A percentile compares a stretch with the other conserved stretches of the same genome.
Conservation (phyloP, 2,797 vertebrate genomes). For the Myotis planiceps region DNA sequence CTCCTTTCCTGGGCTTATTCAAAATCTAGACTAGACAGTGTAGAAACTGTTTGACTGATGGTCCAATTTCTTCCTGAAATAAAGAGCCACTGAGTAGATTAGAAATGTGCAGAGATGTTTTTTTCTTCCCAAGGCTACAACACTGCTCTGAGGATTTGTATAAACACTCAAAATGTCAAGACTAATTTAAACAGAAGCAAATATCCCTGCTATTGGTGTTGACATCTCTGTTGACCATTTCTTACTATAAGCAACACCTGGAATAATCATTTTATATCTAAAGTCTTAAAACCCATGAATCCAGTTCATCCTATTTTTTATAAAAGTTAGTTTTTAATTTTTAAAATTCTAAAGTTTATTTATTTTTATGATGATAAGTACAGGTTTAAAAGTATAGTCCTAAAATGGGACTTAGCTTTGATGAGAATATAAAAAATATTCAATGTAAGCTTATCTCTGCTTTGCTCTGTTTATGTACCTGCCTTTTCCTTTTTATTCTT, state of each 20-base stretch:
- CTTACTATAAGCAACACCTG: neutral
- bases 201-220: neutral
- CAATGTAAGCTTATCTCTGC: neutral
- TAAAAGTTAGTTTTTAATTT: neutral
- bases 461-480: neutral
- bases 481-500: neutral
- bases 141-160: neutral
- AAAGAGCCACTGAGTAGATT: conserved; percentile 30
- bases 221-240: neutral
- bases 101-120: neutral
- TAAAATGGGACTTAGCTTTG: neutral
- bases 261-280: conserved; percentile 24
- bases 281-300: neutral
- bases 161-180: conserved; percentile 22
- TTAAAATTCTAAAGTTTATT: neutral
- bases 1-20: neutral
- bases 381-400: neutral
- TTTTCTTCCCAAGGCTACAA: conserved; percentile 1
- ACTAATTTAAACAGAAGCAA: conserved; percentile 9
- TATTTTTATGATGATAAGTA: neutral
- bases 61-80: conserved; percentile 16
- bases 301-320: neutral
- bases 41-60: conserved; percentile 42
- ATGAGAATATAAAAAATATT: neutral
- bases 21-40: conserved; percentile 22